These are phyloP conservation scores for Synchiropus splendidus DNA, from an alignment of 2,113 vertebrate species.

Conservation along the genomic window DNA sequence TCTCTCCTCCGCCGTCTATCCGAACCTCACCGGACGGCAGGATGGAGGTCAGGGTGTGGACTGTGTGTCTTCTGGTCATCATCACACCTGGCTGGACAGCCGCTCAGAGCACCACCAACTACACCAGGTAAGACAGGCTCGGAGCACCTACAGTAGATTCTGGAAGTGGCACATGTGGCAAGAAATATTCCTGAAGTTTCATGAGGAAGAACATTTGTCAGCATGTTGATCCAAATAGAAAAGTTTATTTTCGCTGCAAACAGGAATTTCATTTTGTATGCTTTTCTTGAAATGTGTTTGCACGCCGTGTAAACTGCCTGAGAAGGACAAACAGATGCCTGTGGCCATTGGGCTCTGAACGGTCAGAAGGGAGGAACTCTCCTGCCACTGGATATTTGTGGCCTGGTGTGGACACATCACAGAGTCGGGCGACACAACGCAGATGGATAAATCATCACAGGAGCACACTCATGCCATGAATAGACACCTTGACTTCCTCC, in stretches of 20 bases:
- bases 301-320: slow-evolving; percentile 25
- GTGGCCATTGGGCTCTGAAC: slow-evolving; percentile 27
- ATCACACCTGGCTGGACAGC: slow-evolving; percentile 47
- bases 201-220: too few species aligned
- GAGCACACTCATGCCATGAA: too few species aligned
- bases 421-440: too few species aligned
- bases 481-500: too few species aligned
- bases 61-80: slow-evolving; percentile 37
- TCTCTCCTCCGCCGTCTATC: slow-evolving; percentile 22
- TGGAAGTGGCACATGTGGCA: slow-evolving; percentile 44
- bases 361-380: slow-evolving; percentile 43
- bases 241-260: too few species aligned
- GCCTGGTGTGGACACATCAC: too few species aligned
- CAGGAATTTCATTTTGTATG: too few species aligned
- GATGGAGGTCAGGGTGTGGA: slow-evolving; percentile 54
- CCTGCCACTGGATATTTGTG: background rate
- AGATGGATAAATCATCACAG: too few species aligned
- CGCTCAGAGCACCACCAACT: slow-evolving; percentile 59
- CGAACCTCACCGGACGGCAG: slow-evolving; percentile 35
- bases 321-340: slow-evolving; percentile 50
- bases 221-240: too few species aligned
- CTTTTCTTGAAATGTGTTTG: too few species aligned
- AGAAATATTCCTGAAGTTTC: too few species aligned
- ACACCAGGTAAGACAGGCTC: slow-evolving; percentile 52
- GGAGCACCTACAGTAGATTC: too few species aligned